Base-by-base conservation (phyloP, 2,888 invertebrate genomes). In the Dicranocentrus wangi region DNA sequence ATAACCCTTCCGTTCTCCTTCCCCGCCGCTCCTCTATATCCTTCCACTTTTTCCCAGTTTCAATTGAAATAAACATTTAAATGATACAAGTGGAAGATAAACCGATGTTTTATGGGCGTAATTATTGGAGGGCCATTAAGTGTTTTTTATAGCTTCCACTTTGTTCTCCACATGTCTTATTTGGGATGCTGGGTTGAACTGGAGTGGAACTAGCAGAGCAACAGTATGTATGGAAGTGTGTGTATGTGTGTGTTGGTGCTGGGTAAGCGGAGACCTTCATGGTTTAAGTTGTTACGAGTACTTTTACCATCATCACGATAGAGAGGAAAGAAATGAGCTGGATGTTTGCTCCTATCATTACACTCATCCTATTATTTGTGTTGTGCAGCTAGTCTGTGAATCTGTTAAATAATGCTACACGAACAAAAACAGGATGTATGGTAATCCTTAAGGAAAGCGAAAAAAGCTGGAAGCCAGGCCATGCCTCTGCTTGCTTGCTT, bases 51-150 rank as follows among this genome's bases (percentile, higher is more conserved):
- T 77, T 63, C 19, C 17, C 39, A 61, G 84, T 75, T 86, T 86
- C 85, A 86, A 86, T 86, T 86, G 86, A 86, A 86, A 85, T 85
- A 86, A 86, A 82, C 85, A 86, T 85, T 85, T 85, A 85, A 86
- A 84, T 83, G 85, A 85, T 86, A 85, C 85, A 85, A 85, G 83
- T 43, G 82, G 83, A 85, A 85, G 86, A 86, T 86, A 86, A 86
- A 84, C 84, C 79, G 80, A 86, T 86, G 85, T 84, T 86, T 86
- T 86, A 86, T 86, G 85, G 84, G 68, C 79, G 85, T 86, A 86
- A 86, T 86, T 86, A 86, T 86, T 86, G 85, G 85, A 85, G 83
- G 84, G 80, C 85, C 85, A 86, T 86, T 86, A 86, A 85, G 84
- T 83, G 85, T 84, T 85, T 84, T 85, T 86, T 86, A 86, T 86